phyloP scores from a whole-genome alignment of 2,113 vertebrate genomes.

The Saccopteryx bilineata region DNA sequence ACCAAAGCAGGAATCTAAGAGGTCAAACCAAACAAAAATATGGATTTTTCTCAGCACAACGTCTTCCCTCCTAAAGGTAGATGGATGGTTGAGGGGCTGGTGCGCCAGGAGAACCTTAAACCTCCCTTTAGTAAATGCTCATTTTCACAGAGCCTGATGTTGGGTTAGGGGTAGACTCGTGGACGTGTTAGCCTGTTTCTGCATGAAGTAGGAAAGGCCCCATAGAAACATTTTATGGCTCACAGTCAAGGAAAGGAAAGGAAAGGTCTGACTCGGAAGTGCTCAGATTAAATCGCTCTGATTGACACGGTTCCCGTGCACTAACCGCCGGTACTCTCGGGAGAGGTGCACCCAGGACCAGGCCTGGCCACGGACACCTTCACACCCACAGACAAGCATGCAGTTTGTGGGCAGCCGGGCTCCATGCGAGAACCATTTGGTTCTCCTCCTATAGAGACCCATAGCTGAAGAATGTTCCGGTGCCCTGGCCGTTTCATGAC shows the following conservation, averaged over 20 bases:
- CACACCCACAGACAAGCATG: slow-evolving; percentile 37
- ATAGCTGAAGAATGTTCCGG: slow-evolving; percentile 67
- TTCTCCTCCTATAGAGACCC: slow-evolving; percentile 65
- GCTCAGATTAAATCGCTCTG: slow-evolving; percentile 90
- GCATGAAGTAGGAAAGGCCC: slow-evolving; percentile 89
- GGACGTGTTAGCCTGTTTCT: slow-evolving; percentile 70
- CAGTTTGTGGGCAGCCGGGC: slow-evolving; percentile 38
- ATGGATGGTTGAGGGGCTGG: not conserved
- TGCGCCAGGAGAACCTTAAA: not conserved
- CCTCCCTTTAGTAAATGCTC: slow-evolving; percentile 62
- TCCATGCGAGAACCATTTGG: not conserved
- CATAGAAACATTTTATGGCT: slow-evolving; percentile 91
- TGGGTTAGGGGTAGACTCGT: slow-evolving; percentile 56
- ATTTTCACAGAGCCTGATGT: slow-evolving; percentile 21
- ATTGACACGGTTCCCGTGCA: slow-evolving; percentile 84
- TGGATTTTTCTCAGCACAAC: slow-evolving; percentile 40
- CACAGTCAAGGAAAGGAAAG: slow-evolving; percentile 93
- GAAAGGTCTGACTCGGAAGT: slow-evolving; percentile 91
- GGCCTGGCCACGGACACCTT: too few relatives aligned
- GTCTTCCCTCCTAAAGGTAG: not conserved
- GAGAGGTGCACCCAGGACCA: too few relatives aligned
- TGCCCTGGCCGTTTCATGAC: slow-evolving; percentile 66
- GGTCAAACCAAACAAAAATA: not conserved
- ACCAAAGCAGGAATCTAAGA: not conserved
- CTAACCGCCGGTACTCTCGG: too few relatives aligned